Evolutionary conservation across 1,140 invertebrate species (phyloP).

Genomic region (Lanistes nyassanus): DNA sequence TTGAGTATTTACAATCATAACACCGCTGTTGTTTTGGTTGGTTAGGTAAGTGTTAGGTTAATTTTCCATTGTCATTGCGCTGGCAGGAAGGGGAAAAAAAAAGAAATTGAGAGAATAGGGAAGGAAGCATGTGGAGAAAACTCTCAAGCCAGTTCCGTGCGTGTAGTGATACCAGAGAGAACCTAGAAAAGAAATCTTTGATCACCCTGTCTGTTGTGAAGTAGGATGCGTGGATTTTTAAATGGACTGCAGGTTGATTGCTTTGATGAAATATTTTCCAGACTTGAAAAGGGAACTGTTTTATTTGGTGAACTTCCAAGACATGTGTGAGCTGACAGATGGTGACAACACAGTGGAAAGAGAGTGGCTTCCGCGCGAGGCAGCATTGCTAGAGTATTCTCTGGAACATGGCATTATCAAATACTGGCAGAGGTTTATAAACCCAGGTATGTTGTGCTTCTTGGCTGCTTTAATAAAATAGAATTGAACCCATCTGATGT

Average conservation of each 20-base stretch:
- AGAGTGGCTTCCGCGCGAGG: slow-evolving; percentile 12
- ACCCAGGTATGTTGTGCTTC: neutral
- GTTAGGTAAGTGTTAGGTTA: neutral
- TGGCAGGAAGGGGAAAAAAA: too few relatives aligned
- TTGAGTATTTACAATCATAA: too few relatives aligned
- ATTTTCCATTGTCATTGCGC: neutral
- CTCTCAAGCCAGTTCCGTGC: too few relatives aligned
- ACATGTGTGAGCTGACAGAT: slow-evolving; percentile 15
- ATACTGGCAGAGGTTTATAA: slow-evolving; percentile 7
- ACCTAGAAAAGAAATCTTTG: neutral
- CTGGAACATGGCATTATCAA: neutral
- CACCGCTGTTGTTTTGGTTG: too few relatives aligned
- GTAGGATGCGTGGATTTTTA: too few relatives aligned
- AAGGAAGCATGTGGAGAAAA: too few relatives aligned
- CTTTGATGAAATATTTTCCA: neutral
- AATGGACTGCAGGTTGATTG: neutral
- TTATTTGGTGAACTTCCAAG: slow-evolving; percentile 22
- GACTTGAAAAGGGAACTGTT: slow-evolving; percentile 7
- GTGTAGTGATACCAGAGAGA: too few relatives aligned
- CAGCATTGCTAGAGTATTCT: slow-evolving; percentile 7
- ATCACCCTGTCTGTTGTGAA: neutral
- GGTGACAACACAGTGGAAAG: neutral
- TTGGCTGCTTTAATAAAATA: too few relatives aligned
- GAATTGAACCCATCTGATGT: too few relatives aligned
- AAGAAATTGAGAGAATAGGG: too few relatives aligned